Conservation (phyloP, 2,113 vertebrate genomes). For the Tragulus kanchil region DNA sequence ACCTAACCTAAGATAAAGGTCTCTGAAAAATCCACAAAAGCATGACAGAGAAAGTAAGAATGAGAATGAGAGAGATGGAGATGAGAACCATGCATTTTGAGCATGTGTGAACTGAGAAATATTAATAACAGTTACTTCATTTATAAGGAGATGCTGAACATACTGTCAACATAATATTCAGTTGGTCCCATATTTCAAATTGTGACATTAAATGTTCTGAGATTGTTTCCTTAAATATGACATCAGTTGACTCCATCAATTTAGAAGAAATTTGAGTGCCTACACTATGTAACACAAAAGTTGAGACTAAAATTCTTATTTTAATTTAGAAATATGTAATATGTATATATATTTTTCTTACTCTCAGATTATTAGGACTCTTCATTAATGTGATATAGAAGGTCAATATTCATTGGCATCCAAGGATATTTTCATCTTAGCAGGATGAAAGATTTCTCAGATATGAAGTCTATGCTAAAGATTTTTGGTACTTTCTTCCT, state of each 20-base stretch:
- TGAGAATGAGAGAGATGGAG: background rate
- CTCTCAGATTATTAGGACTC: background rate
- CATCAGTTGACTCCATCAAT: background rate
- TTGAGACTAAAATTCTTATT: background rate
- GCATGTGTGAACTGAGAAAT: background rate
- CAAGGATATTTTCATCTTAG: background rate
- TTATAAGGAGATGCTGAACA: background rate
- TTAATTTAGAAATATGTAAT: background rate
- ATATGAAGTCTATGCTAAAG: background rate
- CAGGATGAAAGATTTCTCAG: no score
- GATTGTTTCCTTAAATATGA: background rate
- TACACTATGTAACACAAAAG: background rate
- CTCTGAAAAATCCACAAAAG: background rate
- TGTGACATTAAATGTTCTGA: background rate
- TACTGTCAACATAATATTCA: background rate
- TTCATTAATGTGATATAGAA: conserved; percentile 7
- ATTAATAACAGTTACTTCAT: background rate
- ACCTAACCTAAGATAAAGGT: background rate
- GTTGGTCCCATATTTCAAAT: background rate
- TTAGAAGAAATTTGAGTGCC: background rate
- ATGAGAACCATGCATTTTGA: background rate
- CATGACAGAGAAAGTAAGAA: background rate
- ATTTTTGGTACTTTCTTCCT: background rate
- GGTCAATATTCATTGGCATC: background rate
- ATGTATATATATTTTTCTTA: background rate